A percentile compares a stretch with the other conserved stretches of the same genome.
Evolutionary conservation across 2,888 invertebrate species (phyloP).

Genomic region (Eristalis arbustorum): DNA sequence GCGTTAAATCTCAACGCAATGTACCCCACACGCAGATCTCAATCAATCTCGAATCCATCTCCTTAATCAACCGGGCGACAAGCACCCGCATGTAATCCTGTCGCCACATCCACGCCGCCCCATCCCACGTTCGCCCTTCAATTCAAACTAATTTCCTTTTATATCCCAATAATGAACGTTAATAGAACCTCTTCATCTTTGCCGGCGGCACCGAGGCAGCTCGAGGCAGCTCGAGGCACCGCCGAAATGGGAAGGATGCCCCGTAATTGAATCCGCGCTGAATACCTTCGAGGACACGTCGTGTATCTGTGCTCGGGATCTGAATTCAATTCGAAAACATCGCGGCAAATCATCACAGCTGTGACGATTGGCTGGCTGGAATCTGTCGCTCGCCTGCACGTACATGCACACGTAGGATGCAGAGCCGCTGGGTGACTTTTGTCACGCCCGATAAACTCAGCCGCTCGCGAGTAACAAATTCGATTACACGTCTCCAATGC

Average conservation of each 20-base stretch:
- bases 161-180: constrained; percentile 3
- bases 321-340: constrained; percentile 28
- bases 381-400: constrained; percentile 9
- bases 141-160: not conserved
- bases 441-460: not conserved
- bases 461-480: constrained; percentile 43
- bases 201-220: constrained; percentile 10
- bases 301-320: not conserved
- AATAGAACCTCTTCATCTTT: constrained; percentile 40
- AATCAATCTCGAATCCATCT: not conserved
- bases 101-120: not conserved
- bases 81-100: not conserved
- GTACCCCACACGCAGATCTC: too few species aligned
- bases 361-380: constrained; percentile 6
- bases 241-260: not conserved
- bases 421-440: constrained; percentile 6
- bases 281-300: constrained; percentile 12
- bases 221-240: not conserved
- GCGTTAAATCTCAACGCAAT: not conserved
- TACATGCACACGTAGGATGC: not conserved
- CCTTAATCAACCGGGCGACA: not conserved
- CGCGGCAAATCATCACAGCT: constrained; percentile 31
- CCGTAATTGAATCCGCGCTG: constrained; percentile 33
- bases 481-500: constrained; percentile 60
- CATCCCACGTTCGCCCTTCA: not conserved